phyloP scores from a whole-genome alignment of 2,113 vertebrate genomes.

The Saimiri boliviensis region DNA sequence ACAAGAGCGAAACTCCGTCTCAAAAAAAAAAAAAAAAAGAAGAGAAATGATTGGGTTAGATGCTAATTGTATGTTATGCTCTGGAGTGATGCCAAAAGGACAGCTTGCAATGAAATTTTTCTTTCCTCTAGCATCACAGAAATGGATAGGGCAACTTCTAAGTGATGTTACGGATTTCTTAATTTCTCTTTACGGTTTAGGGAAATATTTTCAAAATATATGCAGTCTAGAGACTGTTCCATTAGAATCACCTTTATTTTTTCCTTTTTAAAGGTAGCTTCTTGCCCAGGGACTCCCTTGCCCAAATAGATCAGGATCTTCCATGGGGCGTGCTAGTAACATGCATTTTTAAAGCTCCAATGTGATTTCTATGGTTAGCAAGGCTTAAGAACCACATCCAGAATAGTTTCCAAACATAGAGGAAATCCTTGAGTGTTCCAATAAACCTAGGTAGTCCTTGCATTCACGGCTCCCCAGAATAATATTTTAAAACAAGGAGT shows the following conservation, averaged over 20 bases:
- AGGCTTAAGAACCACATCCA: neutral
- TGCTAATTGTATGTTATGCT: neutral
- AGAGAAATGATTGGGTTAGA: neutral
- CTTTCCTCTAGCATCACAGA: neutral
- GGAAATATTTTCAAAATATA: neutral
- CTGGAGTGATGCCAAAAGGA: neutral
- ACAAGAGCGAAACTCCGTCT: no score
- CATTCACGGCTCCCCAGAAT: neutral
- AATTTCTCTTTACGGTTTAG: neutral
- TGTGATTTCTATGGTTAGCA: neutral
- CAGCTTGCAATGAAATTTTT: neutral
- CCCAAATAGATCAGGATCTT: neutral
- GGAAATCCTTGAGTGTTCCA: neutral
- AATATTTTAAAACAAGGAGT: neutral
- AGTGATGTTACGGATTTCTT: neutral
- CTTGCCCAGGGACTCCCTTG: neutral
- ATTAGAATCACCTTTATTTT: neutral
- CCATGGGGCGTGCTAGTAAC: neutral
- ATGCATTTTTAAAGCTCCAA: neutral
- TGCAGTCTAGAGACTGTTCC: neutral
- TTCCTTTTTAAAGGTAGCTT: neutral
- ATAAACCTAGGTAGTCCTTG: neutral
- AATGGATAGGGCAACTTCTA: constrained; percentile 30
- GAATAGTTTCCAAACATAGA: neutral
- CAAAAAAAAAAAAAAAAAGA: no score